phyloP scores from a whole-genome alignment of 2,888 invertebrate genomes.

The Cerceris rybyensis region DNA sequence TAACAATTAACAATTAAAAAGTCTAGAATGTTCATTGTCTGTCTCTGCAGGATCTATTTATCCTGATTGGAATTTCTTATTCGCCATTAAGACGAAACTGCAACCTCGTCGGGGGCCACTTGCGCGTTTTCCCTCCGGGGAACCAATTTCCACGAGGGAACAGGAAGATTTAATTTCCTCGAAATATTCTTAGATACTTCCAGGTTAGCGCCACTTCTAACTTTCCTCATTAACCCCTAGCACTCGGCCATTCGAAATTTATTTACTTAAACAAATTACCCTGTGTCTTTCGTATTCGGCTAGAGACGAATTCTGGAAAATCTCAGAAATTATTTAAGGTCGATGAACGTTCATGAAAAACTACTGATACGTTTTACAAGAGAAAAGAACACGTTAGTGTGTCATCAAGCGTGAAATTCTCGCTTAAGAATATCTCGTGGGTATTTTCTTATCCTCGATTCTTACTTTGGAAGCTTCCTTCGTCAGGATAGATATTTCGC shows the following conservation, averaged over 20 bases:
- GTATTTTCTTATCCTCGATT: not conserved
- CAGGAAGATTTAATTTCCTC: slow-evolving; percentile 56
- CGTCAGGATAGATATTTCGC: too few species aligned
- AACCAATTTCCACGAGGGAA: slow-evolving; percentile 16
- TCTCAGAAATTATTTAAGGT: not conserved
- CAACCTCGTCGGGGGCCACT: slow-evolving; percentile 28
- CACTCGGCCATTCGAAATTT: slow-evolving; percentile 42
- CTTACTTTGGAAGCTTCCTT: slow-evolving; percentile 9
- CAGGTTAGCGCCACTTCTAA: slow-evolving; percentile 37
- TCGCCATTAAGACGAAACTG: slow-evolving; percentile 53
- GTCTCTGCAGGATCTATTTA: slow-evolving; percentile 53
- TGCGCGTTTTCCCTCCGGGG: slow-evolving; percentile 24
- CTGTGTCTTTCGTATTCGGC: not conserved
- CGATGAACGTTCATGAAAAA: not conserved
- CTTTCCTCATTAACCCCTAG: slow-evolving; percentile 60
- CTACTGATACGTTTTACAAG: not conserved
- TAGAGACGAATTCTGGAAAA: not conserved
- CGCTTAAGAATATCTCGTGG: not conserved
- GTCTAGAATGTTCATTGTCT: not conserved
- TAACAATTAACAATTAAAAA: slow-evolving; percentile 22
- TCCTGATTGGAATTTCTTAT: slow-evolving; percentile 43
- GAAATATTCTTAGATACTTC: slow-evolving; percentile 58
- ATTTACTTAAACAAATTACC: slow-evolving; percentile 49
- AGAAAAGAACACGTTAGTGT: not conserved
- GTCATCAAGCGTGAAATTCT: not conserved